Evolutionary conservation across 2,888 invertebrate species (phyloP), one percentile per base, ranked within the genome.

Genomic region (Plutella xylostella): DNA sequence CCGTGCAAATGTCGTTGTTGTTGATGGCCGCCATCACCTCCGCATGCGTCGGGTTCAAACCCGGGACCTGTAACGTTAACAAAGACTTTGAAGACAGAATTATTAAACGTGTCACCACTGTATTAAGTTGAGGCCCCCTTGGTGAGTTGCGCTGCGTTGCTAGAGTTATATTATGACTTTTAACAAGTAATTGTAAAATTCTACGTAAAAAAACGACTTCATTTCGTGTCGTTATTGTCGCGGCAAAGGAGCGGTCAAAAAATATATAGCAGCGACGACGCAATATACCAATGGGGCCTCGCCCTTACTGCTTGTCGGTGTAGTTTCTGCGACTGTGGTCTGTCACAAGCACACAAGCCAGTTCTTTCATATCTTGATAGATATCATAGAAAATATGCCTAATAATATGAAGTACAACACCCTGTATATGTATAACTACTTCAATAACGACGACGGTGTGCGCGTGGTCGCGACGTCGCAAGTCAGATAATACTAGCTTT

Each of bases 401-500:
- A n/a, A n/a, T n/a, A n/a, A n/a, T n/a, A n/a, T n/a, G n/a, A n/a
- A n/a, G n/a, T n/a, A n/a, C n/a, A n/a, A n/a, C n/a, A n/a, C n/a
- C n/a, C n/a, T n/a, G n/a, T n/a, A n/a, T n/a, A n/a, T n/a, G n/a
- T n/a, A n/a, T n/a, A n/a, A n/a, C n/a, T n/a, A 77, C 79, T 69
- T 80, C 76, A 1, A 80, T 56, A 1, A 80, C 71, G 6, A 66
- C 57, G 2, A 72, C 44, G 6, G 58, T 62, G 2, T 66, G 58
- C 2, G 77, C 75, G 20, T 78, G 80, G 30, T 71, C 71, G 18
- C 68, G 56, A 2, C 71, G 49, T 14, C 67, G 61, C 40, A 80
- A 58, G 37, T 78, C 77, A 12, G 73, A n/a, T n/a, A n/a, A n/a
- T n/a, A n/a, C n/a, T n/a, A n/a, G n/a, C n/a, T n/a, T n/a, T n/a